A percentile compares a stretch with the other conserved stretches of the same genome.
phyloP scores from a whole-genome alignment of 2,113 vertebrate species.

The Cephalopholis sonnerati region DNA sequence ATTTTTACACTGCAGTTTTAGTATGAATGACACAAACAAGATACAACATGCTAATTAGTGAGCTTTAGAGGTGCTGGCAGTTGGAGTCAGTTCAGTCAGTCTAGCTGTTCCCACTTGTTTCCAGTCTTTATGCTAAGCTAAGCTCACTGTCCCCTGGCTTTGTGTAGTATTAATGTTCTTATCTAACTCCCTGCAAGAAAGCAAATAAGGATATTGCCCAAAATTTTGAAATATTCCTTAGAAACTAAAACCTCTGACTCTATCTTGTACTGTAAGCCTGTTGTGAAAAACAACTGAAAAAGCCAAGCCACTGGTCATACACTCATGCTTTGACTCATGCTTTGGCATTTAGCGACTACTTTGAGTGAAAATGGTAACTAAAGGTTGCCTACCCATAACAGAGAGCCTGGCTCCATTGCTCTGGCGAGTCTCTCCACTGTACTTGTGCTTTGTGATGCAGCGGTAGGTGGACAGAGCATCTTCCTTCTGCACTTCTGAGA shows the following conservation, averaged over 20 bases:
- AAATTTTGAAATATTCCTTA: not conserved
- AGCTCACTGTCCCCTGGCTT: not conserved
- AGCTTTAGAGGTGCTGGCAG: not conserved
- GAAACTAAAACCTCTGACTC: not conserved
- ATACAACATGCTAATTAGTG: not conserved
- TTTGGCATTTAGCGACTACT: not conserved
- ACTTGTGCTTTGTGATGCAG: slow-evolving; percentile 99
- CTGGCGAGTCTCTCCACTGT: slow-evolving; percentile 98
- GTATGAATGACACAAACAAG: not conserved
- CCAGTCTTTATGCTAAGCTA: not conserved
- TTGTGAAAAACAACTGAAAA: not conserved
- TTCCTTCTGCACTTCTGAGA: slow-evolving; percentile 99
- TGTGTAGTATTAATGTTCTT: no score
- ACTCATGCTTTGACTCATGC: not conserved
- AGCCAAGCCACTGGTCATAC: not conserved
- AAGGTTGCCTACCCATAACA: slow-evolving; percentile 90
- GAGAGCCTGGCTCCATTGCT: slow-evolving; percentile 98
- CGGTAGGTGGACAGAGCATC: slow-evolving; percentile 98
- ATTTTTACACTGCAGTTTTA: not conserved
- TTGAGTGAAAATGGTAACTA: not conserved
- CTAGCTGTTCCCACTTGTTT: not conserved
- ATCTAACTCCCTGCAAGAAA: not conserved
- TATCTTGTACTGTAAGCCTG: not conserved
- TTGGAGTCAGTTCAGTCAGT: not conserved
- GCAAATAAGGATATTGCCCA: not conserved